Evolutionary conservation across 2,797 vertebrate species (phyloP).

Genomic region (Dallia pectoralis): DNA sequence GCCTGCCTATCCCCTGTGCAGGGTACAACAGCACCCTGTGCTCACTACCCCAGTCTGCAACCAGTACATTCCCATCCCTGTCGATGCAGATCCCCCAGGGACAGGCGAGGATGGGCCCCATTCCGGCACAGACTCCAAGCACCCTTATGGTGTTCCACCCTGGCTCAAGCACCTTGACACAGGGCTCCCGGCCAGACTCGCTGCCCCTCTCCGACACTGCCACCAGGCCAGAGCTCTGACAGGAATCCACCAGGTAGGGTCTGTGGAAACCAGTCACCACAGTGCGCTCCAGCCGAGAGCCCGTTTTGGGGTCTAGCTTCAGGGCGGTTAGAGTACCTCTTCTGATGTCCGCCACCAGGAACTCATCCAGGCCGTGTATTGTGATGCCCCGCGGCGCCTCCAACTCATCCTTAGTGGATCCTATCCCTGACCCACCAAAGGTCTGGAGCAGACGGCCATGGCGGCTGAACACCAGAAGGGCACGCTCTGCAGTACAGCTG

Average conservation of each 20-base stretch:
- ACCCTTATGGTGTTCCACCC: constrained; percentile 76
- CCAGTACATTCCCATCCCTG: constrained; percentile 72
- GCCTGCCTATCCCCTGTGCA: constrained; percentile 61
- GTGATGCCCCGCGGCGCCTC: constrained; percentile 79
- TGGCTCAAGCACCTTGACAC: constrained; percentile 77
- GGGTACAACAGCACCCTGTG: constrained; percentile 76
- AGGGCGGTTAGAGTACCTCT: constrained; percentile 73
- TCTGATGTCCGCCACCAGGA: constrained; percentile 78
- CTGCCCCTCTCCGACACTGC: constrained; percentile 78
- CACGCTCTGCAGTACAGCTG: constrained; percentile 73
- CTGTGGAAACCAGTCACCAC: constrained; percentile 78
- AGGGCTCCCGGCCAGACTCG: constrained; percentile 71
- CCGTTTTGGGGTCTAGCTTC: constrained; percentile 70
- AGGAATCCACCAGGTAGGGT: constrained; percentile 77
- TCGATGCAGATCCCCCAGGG: constrained; percentile 84
- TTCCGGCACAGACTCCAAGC: constrained; percentile 70
- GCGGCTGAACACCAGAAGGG: constrained; percentile 75
- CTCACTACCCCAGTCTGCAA: constrained; percentile 77
- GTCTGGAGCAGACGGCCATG: constrained; percentile 78
- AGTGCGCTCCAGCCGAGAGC: constrained; percentile 69
- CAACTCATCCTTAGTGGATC: constrained; percentile 67
- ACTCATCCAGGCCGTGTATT: constrained; percentile 70
- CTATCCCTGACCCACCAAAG: constrained; percentile 65
- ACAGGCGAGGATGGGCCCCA: constrained; percentile 72
- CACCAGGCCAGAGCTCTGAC: constrained; percentile 67